Conservation (phyloP, 2,888 invertebrate genomes). For the Stenoptilia bipunctidactyla region DNA sequence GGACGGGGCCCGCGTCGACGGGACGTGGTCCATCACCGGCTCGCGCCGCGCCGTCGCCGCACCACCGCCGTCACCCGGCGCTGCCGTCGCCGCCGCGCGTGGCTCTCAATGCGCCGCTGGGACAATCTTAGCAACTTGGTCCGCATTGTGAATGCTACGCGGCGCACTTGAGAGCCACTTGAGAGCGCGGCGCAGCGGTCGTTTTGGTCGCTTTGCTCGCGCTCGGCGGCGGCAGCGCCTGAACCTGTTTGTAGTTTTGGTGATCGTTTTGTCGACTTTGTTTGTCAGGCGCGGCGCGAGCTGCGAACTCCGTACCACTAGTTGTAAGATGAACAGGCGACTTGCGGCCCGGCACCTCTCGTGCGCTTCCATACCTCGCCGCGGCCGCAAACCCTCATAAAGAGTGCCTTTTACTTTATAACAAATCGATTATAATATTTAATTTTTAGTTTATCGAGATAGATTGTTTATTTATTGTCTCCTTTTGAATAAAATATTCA, state of each 20-base stretch:
- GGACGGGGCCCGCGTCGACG: conserved; percentile 59
- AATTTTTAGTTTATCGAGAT: conserved; percentile 67
- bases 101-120: conserved; percentile 6
- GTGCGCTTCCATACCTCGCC: conserved; percentile 39
- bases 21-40: conserved; percentile 20
- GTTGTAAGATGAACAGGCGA: conserved; percentile 2
- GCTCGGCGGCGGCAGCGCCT: conserved; percentile 46
- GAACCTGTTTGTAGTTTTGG: conserved; percentile 60
- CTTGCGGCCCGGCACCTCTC: conserved; percentile 14
- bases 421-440: conserved; percentile 63
- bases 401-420: conserved; percentile 65
- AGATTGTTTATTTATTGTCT: conserved; percentile 69
- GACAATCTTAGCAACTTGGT: conserved; percentile 24
- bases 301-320: conserved; percentile 27
- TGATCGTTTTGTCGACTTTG: conserved; percentile 58
- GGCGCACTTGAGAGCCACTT: conserved; percentile 36
- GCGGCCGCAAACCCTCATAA: conserved; percentile 31
- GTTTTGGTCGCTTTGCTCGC: conserved; percentile 54
- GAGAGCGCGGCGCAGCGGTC: conserved; percentile 30
- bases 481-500: conserved; percentile 62
- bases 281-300: conserved; percentile 20
- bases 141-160: conserved; percentile 35
- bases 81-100: not conserved
- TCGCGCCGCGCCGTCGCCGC: too few relatives aligned
- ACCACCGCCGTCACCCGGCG: too few relatives aligned